Evolutionary conservation across 2,888 invertebrate genomes (phyloP).

Genomic region (Gandaritis pyraliata): DNA sequence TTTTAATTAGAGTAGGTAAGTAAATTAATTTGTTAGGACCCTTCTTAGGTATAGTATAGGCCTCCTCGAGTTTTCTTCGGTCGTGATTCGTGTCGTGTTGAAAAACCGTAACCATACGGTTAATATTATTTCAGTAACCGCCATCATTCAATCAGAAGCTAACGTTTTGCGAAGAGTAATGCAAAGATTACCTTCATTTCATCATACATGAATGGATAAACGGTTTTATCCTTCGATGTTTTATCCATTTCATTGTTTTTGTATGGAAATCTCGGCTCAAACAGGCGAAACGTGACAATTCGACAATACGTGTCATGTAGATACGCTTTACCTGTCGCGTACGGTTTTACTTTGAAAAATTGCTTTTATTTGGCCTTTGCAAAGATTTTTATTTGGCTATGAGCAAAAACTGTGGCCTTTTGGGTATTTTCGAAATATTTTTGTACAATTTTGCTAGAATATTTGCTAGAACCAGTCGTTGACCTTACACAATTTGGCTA

Average conservation of each 20-base stretch:
- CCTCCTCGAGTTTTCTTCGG: too few species aligned
- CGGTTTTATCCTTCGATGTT: slow-evolving; percentile 45
- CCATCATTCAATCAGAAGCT: slow-evolving; percentile 15
- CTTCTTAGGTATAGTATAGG: too few species aligned
- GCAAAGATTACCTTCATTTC: slow-evolving; percentile 35
- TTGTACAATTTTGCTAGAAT: too few species aligned
- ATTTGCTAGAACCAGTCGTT: too few species aligned
- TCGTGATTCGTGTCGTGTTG: too few species aligned
- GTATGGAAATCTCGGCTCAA: slow-evolving; percentile 50
- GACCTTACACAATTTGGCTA: too few species aligned
- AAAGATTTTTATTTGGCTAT: background rate
- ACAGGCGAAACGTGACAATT: slow-evolving; percentile 23
- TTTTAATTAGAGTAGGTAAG: too few species aligned
- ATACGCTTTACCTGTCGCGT: slow-evolving; percentile 24
- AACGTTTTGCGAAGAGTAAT: slow-evolving; percentile 19
- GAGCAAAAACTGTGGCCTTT: too few species aligned
- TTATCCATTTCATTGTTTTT: slow-evolving; percentile 49
- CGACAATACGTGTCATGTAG: slow-evolving; percentile 23
- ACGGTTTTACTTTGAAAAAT: slow-evolving; percentile 20
- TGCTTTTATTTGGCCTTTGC: slow-evolving; percentile 1
- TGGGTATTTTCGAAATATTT: too few species aligned
- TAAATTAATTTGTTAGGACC: too few species aligned
- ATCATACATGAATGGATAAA: slow-evolving; percentile 44
- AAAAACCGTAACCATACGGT: too few species aligned
- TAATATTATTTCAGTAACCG: too few species aligned